phyloP scores from a whole-genome alignment of 2,888 invertebrate genomes.

The Drosophila pseudotalamancana region DNA sequence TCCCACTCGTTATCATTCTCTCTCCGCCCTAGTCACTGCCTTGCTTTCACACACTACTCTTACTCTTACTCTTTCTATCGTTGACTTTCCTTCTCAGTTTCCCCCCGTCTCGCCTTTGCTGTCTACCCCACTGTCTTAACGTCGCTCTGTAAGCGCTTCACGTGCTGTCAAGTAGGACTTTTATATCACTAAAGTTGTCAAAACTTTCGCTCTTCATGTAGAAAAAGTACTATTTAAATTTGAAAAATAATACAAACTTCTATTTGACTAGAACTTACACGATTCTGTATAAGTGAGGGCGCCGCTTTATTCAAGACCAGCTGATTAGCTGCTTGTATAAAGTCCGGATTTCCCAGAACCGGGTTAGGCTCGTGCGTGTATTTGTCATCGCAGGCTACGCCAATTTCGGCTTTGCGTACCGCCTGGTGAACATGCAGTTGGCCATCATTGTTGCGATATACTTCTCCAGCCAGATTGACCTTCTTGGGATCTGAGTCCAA shows the following conservation, averaged over 20 bases:
- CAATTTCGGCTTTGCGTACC: slow-evolving; percentile 40
- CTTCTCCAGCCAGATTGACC: slow-evolving; percentile 35
- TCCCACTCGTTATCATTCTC: too few species aligned
- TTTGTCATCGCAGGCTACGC: slow-evolving; percentile 26
- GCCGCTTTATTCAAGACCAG: slow-evolving; percentile 33
- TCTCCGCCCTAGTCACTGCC: too few species aligned
- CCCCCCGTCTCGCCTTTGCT: too few species aligned
- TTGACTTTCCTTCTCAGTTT: too few species aligned
- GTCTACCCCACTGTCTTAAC: too few species aligned
- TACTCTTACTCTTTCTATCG: too few species aligned
- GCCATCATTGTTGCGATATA: slow-evolving; percentile 17
- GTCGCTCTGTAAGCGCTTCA: too few species aligned
- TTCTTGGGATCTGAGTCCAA: slow-evolving; percentile 34
- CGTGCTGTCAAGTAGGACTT: too few species aligned
- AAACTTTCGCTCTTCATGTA: not conserved
- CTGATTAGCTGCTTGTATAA: slow-evolving; percentile 37
- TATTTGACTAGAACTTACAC: slow-evolving; percentile 27
- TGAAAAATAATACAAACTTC: not conserved
- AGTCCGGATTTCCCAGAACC: slow-evolving; percentile 42
- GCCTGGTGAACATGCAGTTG: slow-evolving; percentile 25
- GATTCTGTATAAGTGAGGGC: slow-evolving; percentile 25
- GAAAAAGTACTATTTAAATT: not conserved
- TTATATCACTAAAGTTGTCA: too few species aligned
- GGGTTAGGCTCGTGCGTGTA: slow-evolving; percentile 19
- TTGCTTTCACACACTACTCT: too few species aligned